These are phyloP conservation scores for Chrysotoxum bicinctum DNA, from an alignment of 2,888 invertebrate species.

Conservation along the genomic window DNA sequence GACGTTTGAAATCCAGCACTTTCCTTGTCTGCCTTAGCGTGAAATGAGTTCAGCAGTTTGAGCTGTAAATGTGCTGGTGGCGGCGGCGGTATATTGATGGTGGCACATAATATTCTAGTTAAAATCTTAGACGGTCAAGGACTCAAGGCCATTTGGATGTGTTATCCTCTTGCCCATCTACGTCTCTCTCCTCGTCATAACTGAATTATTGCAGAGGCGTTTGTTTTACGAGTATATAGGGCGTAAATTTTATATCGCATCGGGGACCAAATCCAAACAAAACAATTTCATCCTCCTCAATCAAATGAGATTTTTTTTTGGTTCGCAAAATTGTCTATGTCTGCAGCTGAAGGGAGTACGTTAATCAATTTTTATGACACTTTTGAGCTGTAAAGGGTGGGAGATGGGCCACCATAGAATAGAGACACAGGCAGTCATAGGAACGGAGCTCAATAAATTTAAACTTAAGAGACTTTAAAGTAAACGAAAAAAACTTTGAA, in stretches of 20 bases:
- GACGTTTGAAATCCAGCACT: slow-evolving; percentile 3
- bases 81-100: not conserved
- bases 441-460: slow-evolving; percentile 34
- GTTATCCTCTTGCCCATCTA: not conserved
- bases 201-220: slow-evolving; percentile 23
- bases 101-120: not conserved
- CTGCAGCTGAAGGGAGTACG: slow-evolving; percentile 37
- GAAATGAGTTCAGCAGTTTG: slow-evolving; percentile 5
- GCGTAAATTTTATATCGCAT: slow-evolving; percentile 27
- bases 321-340: not conserved
- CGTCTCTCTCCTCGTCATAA: not conserved
- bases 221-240: slow-evolving; percentile 10
- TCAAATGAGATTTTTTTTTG: not conserved
- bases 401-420: not conserved
- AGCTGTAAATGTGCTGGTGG: not conserved
- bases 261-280: not conserved
- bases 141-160: slow-evolving; percentile 23
- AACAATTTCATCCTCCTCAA: not conserved
- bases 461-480: not conserved
- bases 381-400: not conserved
- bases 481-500: not conserved
- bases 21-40: slow-evolving; percentile 2
- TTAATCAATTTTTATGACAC: slow-evolving; percentile 63
- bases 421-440: not conserved
- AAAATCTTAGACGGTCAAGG: slow-evolving; percentile 37